These are phyloP conservation scores for Prionailurus bengalensis DNA, from an alignment of 2,113 vertebrate species.

Conservation along the genomic window DNA sequence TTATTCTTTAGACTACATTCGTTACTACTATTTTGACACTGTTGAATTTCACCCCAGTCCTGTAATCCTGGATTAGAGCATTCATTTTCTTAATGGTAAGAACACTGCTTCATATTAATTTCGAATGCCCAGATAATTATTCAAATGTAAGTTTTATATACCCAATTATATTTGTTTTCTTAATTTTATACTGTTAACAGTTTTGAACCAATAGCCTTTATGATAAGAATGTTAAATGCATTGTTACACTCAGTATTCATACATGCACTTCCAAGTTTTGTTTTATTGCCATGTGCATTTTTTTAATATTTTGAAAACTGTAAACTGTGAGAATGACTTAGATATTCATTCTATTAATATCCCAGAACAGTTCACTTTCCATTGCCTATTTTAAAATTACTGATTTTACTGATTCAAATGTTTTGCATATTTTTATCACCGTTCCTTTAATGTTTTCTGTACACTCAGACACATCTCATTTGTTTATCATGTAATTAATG, in stretches of 20 bases:
- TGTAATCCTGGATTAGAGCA: not conserved
- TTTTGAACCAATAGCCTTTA: not conserved
- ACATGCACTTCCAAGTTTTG: not conserved
- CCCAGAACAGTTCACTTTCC: not conserved
- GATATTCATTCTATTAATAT: slow-evolving; percentile 16
- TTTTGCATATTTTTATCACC: slow-evolving; percentile 10
- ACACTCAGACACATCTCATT: not conserved
- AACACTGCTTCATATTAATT: not conserved
- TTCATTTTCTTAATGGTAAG: not conserved
- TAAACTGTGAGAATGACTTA: not conserved
- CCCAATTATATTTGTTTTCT: not conserved
- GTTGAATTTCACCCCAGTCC: not conserved
- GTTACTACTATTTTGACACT: not conserved
- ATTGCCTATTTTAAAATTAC: not conserved
- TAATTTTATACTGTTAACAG: not conserved
- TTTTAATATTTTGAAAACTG: slow-evolving; percentile 48
- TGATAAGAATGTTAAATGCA: not conserved
- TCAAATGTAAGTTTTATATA: not conserved
- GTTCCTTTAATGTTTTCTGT: not conserved
- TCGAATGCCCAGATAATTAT: not conserved
- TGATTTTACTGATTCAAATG: not conserved
- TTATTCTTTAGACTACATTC: not conserved
- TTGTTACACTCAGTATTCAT: not conserved
- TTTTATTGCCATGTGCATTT: not conserved
- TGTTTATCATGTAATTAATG: not conserved